Conservation (phyloP, 2,113 vertebrate species). For the Nesogale talazaci region DNA sequence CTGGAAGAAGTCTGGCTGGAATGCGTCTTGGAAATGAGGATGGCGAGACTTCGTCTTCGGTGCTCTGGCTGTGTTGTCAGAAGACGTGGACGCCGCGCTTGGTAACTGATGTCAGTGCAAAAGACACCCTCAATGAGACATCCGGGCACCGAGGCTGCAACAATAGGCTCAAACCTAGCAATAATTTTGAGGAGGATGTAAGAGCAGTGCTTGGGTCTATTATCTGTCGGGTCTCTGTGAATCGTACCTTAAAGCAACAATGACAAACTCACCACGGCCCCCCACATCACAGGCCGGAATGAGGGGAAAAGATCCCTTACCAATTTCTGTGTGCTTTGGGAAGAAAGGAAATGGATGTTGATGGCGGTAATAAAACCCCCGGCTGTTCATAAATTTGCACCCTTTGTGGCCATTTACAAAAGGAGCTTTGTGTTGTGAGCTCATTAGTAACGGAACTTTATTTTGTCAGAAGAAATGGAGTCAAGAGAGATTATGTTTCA, state of each 20-base stretch:
- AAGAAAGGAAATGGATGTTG: constrained; percentile 73
- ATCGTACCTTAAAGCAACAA: neutral
- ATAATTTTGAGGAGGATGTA: neutral
- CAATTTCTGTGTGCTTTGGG: constrained; percentile 73
- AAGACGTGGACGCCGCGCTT: neutral
- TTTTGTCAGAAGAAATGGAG: constrained; percentile 78
- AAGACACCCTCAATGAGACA: too few species aligned
- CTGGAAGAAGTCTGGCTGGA: neutral
- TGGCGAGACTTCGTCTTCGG: neutral
- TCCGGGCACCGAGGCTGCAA: too few species aligned
- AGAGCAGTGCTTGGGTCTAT: neutral
- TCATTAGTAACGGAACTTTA: constrained; percentile 78
- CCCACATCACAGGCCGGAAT: constrained; percentile 29
- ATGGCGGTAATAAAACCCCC: constrained; percentile 61
- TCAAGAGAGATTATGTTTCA: constrained; percentile 80
- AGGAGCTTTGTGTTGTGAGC: constrained; percentile 64
- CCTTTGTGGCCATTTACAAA: constrained; percentile 71
- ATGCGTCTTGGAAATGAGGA: neutral
- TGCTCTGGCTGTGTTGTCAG: neutral
- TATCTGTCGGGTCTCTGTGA: neutral
- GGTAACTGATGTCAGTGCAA: too few species aligned
- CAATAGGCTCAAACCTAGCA: too few species aligned
- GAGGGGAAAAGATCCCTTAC: constrained; percentile 39
- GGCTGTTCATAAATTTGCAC: constrained; percentile 66
- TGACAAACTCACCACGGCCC: neutral